Percentiles rank a stretch among this genome's conserved stretches.
Evolutionary conservation across 1,140 invertebrate genomes (phyloP).

Genomic region (Medauroidea extradentata): DNA sequence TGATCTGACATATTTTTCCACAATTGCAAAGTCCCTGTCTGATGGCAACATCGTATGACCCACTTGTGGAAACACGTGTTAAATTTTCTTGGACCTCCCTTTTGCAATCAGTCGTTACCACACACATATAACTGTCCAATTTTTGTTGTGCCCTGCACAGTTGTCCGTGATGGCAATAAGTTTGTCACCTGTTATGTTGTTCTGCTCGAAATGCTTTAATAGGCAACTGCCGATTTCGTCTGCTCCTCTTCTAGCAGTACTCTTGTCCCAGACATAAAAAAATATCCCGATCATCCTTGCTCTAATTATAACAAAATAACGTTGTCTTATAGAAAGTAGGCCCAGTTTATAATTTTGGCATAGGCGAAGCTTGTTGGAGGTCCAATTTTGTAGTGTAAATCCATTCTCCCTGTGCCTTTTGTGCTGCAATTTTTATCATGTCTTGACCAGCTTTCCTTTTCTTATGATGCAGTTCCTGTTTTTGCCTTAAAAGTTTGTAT

Average conservation of each 20-base stretch:
- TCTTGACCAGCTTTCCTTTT: not conserved
- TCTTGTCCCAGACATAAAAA: constrained; percentile 18
- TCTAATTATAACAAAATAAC: constrained; percentile 1
- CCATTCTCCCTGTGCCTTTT: not conserved
- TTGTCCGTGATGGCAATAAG: no score
- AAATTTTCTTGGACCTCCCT: no score
- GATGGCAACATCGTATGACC: constrained; percentile 26
- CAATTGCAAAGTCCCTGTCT: not conserved
- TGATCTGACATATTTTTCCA: no score
- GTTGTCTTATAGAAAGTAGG: constrained; percentile 16
- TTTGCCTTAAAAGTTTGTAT: not conserved
- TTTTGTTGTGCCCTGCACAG: constrained; percentile 21
- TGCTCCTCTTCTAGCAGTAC: constrained; percentile 14
- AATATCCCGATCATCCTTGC: constrained; percentile 7
- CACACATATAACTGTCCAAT: constrained; percentile 10
- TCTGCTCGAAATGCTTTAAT: no score
- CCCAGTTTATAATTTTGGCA: constrained; percentile 7
- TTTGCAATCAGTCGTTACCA: constrained; percentile 7
- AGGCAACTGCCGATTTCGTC: constrained; percentile 19
- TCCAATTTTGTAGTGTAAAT: constrained; percentile 5
- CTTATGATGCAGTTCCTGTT: not conserved
- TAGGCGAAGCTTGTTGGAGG: constrained; percentile 12
- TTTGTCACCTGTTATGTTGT: no score
- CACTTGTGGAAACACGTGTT: no score
- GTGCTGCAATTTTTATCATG: not conserved